phyloP scores from a whole-genome alignment of 2,113 vertebrate genomes.

The Clarias macrocephalus region DNA sequence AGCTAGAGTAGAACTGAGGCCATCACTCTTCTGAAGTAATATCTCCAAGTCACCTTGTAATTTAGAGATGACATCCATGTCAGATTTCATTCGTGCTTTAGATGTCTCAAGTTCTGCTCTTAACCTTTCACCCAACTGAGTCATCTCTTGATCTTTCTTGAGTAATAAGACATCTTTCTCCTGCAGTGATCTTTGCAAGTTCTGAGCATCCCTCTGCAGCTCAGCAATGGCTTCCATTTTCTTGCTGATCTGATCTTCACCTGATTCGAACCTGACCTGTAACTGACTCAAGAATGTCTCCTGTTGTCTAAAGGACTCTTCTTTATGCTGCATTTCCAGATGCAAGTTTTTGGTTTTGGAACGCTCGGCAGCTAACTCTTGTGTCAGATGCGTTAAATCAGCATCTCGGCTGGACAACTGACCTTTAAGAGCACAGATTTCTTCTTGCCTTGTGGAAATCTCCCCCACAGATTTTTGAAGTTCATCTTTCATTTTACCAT shows the following conservation, averaged over 20 bases:
- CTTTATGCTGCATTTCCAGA: constrained; percentile 65
- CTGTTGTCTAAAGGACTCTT: constrained; percentile 66
- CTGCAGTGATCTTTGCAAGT: constrained; percentile 55
- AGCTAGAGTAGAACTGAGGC: constrained; percentile 60
- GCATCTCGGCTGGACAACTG: constrained; percentile 64
- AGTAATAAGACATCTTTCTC: constrained; percentile 67
- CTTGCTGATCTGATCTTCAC: constrained; percentile 63
- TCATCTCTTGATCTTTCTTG: constrained; percentile 67
- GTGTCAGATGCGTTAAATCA: constrained; percentile 65
- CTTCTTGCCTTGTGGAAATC: constrained; percentile 62
- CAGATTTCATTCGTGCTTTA: constrained; percentile 71
- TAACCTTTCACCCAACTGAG: constrained; percentile 65
- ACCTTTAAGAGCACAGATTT: constrained; percentile 65
- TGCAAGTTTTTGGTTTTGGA: constrained; percentile 68
- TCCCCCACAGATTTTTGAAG: constrained; percentile 61
- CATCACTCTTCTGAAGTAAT: constrained; percentile 56
- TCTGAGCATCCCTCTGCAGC: constrained; percentile 67
- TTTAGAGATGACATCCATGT: constrained; percentile 71
- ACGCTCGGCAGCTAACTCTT: constrained; percentile 61
- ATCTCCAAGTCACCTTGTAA: constrained; percentile 69
- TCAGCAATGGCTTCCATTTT: constrained; percentile 66
- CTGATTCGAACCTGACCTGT: constrained; percentile 59
- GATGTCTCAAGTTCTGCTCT: constrained; percentile 68
- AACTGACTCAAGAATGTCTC: constrained; percentile 71
- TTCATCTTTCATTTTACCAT: constrained; percentile 69